These are phyloP conservation scores for Clarias magur DNA, from an alignment of 2,113 vertebrate species.

Conservation along the genomic window DNA sequence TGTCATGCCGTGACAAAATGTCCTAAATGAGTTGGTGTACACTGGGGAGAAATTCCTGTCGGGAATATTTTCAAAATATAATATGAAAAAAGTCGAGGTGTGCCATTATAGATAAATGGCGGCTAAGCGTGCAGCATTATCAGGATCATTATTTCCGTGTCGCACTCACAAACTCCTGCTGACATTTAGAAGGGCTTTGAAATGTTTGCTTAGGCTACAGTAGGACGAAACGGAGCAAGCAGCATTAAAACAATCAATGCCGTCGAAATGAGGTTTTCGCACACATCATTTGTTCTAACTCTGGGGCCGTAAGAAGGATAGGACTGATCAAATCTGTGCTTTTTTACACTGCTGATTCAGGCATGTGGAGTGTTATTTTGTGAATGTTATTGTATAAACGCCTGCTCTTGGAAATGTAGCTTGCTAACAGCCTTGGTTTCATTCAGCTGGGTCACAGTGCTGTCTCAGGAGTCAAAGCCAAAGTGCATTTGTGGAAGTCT, in stretches of 20 bases:
- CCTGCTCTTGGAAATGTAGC: constrained; percentile 57
- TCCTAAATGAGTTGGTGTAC: constrained; percentile 32
- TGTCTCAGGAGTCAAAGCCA: constrained; percentile 53
- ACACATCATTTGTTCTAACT: constrained; percentile 66
- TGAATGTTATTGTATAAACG: constrained; percentile 68
- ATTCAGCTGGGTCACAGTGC: constrained; percentile 50
- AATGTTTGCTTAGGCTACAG: constrained; percentile 61
- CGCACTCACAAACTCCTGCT: constrained; percentile 42
- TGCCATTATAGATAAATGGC: background rate
- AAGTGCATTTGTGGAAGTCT: background rate
- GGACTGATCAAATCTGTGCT: constrained; percentile 35
- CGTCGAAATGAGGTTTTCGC: constrained; percentile 50
- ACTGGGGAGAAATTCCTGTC: constrained; percentile 7
- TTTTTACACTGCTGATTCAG: constrained; percentile 22
- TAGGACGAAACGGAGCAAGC: constrained; percentile 34
- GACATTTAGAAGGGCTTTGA: constrained; percentile 62
- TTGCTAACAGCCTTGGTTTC: constrained; percentile 52
- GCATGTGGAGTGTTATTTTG: constrained; percentile 55
- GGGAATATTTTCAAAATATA: background rate
- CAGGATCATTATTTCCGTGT: constrained; percentile 53
- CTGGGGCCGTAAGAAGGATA: constrained; percentile 58
- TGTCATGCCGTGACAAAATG: constrained; percentile 28
- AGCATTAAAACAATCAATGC: constrained; percentile 50
- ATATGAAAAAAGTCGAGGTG: constrained; percentile 43
- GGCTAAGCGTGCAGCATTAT: constrained; percentile 48